Evolutionary conservation across 2,113 vertebrate genomes (phyloP).

Genomic region (Gymnocephalus cernua): DNA sequence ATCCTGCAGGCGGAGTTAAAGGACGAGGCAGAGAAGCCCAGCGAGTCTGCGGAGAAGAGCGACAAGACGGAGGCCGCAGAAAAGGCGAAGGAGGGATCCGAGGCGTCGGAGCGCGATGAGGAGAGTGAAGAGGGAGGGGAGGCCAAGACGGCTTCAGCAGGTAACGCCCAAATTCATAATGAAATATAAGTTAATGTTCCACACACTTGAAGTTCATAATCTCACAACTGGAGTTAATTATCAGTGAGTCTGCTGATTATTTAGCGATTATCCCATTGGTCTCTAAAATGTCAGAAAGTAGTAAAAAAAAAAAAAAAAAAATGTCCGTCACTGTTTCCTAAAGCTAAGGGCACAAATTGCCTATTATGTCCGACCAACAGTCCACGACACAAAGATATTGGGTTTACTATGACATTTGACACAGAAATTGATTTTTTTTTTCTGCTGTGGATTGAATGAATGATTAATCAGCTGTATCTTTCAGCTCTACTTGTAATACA

Average conservation of each 20-base stretch:
- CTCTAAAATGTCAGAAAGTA: background rate
- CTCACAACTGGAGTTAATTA: too few relatives aligned
- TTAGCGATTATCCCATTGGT: background rate
- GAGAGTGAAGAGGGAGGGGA: constrained; percentile 76
- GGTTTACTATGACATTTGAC: background rate
- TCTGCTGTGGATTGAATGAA: too few relatives aligned
- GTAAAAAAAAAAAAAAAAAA: too few relatives aligned
- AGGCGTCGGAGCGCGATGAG: constrained; percentile 75
- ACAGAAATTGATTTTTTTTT: background rate
- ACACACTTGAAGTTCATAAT: background rate
- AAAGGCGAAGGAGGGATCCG: constrained; percentile 78
- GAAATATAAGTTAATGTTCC: background rate
- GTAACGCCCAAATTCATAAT: constrained; percentile 22
- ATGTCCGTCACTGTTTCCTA: background rate
- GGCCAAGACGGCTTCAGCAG: constrained; percentile 67
- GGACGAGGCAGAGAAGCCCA: constrained; percentile 86
- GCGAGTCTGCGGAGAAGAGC: constrained; percentile 88
- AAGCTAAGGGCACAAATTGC: background rate
- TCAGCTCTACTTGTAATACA: too few relatives aligned
- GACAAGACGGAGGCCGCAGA: constrained; percentile 81
- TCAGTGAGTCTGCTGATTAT: too few relatives aligned
- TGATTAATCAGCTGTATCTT: too few relatives aligned
- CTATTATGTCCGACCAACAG: background rate
- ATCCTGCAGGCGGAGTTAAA: constrained; percentile 88
- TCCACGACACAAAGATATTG: background rate